phyloP scores from a whole-genome alignment of 2,888 invertebrate species.

The Lepidocyrtinus sp. region DNA sequence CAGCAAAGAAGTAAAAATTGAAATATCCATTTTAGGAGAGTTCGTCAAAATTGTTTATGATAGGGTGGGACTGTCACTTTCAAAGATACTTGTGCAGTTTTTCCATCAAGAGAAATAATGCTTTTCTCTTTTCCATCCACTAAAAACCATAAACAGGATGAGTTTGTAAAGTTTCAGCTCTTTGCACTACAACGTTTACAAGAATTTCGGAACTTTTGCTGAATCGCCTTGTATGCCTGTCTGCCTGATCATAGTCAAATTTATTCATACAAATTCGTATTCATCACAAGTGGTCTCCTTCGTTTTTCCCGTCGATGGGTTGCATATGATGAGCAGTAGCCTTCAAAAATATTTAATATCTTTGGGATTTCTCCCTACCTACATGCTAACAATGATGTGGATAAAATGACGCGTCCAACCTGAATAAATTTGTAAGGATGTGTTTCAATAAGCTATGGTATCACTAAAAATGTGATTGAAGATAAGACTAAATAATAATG shows the following conservation, averaged over 20 bases:
- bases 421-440: too few species aligned
- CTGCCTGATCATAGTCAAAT: neutral
- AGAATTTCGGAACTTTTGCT: neutral
- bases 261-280: neutral
- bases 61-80: conserved; percentile 58
- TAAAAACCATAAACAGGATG: too few species aligned
- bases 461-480: too few species aligned
- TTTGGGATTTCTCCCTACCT: too few species aligned
- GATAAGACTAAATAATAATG: too few species aligned
- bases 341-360: neutral
- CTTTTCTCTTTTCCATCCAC: neutral
- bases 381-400: too few species aligned
- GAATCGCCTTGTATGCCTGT: neutral
- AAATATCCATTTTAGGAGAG: conserved; percentile 55
- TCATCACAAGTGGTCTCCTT: neutral
- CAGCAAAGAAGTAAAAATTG: conserved; percentile 40
- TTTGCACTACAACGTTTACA: too few species aligned
- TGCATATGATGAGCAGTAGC: neutral
- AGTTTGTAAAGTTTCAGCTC: too few species aligned
- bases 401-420: too few species aligned
- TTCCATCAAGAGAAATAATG: neutral
- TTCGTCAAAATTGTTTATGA: conserved; percentile 48
- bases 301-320: neutral
- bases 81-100: conserved; percentile 17
- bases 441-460: too few species aligned